phyloP scores from a whole-genome alignment of 2,888 invertebrate species.

The Helicoverpa assulta region DNA sequence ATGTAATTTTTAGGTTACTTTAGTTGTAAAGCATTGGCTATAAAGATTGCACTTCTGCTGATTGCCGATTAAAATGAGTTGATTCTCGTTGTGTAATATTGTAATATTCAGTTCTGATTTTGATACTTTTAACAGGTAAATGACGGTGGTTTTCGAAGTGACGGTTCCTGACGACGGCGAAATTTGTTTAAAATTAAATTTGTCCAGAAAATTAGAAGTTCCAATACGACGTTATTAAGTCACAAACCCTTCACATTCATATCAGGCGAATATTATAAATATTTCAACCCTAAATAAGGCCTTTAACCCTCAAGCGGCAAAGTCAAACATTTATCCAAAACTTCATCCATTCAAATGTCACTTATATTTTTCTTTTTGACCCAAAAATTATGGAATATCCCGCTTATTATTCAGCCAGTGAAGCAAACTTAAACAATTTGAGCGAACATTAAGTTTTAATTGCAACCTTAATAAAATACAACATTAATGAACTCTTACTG shows the following conservation, averaged over 20 bases:
- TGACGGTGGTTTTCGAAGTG: no score
- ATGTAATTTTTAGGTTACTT: no score
- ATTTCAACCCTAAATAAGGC: not conserved
- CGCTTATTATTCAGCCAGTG: slow-evolving; percentile 17
- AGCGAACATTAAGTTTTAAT: slow-evolving; percentile 54
- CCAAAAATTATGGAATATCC: slow-evolving; percentile 35
- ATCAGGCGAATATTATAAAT: slow-evolving; percentile 6
- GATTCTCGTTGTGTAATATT: no score
- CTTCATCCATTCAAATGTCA: slow-evolving; percentile 26
- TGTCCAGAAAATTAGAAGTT: no score
- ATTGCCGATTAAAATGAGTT: no score
- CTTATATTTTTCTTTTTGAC: slow-evolving; percentile 42
- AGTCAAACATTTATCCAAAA: slow-evolving; percentile 17
- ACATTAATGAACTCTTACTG: slow-evolving; percentile 50
- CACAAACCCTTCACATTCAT: not conserved
- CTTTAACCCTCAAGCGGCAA: not conserved
- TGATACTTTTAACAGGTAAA: no score
- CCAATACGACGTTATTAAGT: no score
- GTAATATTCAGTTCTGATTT: no score
- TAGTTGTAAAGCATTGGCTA: no score
- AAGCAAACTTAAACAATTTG: slow-evolving; percentile 50
- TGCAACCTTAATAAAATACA: slow-evolving; percentile 57
- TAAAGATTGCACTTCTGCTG: no score
- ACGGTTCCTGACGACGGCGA: no score
- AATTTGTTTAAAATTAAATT: no score